Base-by-base conservation (phyloP, 1,140 invertebrate species). In the Conopomorpha cramerella region DNA sequence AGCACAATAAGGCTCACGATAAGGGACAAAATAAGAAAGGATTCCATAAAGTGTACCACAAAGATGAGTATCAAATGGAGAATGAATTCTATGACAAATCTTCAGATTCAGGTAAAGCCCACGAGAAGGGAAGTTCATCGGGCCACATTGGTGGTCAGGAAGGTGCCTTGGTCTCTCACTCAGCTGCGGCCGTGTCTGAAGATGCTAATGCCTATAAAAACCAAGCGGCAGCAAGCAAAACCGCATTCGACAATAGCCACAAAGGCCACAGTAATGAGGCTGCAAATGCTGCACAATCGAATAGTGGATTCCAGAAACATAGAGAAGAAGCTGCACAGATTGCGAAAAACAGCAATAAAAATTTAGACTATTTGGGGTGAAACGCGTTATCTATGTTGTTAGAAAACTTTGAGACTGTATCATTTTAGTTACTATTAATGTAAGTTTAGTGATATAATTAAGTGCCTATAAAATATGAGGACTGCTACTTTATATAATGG, bases 41-140 rank as follows among this genome's bases (percentile, higher is more conserved):
- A 8, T 86, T 80, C 54, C 82, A 84, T 53, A 86, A 83, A 57
- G 80, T 86, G 10, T 86, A 86, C 45, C 84, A 82, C 50, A 88
- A 88, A 51, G 84, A 88, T 51, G 86, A 89, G 62, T 88, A 83
- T 65, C 83, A 86, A 59, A 86, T 87, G 56, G 81, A 86, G 41
- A 82, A 84, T 28, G 81, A 84, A 40, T 87, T 87, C 62, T 87
- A 84, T 59, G 85, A 87, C 53, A 82, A 86, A 33, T 55, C 36
- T 12, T 51, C 55, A 30, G 64, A 53, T 36, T 60, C 39, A 16
- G 32, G 41, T 27, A 40, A 43, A 25, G 41, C 39, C n/a, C 48
- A 62, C 32, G 61, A 68, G 39, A 62, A 45, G 11, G 56, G 50
- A 27, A 43, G 30, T 40, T 47, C 45, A 6, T 47, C 53, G 8